Percentiles rank a stretch among this genome's conserved stretches.
These are phyloP conservation scores for Lucilia sericata DNA, from an alignment of 1,140 invertebrate species.

Conservation along the genomic window DNA sequence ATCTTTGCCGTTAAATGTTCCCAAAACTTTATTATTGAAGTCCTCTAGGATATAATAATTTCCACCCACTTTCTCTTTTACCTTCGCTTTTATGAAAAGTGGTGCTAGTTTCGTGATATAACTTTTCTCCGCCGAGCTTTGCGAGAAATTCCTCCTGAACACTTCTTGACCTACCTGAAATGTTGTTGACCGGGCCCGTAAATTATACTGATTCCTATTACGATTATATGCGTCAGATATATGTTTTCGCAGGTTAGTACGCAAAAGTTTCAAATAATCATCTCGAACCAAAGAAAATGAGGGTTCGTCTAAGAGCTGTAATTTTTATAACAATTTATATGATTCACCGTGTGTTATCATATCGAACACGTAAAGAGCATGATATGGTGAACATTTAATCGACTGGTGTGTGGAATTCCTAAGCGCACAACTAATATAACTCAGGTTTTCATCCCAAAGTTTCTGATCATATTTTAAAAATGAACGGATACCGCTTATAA, in stretches of 20 bases:
- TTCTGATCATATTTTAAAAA: slow-evolving; percentile 28
- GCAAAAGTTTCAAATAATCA: neutral
- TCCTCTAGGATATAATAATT: slow-evolving; percentile 35
- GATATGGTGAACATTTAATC: slow-evolving; percentile 37
- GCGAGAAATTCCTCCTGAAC: slow-evolving; percentile 30
- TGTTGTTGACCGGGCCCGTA: neutral
- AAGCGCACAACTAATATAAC: slow-evolving; percentile 38
- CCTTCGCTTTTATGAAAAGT: slow-evolving; percentile 6
- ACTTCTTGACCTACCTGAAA: slow-evolving; percentile 35
- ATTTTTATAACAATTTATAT: slow-evolving; percentile 41
- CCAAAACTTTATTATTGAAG: neutral
- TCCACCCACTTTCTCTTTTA: slow-evolving; percentile 21
- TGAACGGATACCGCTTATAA: slow-evolving; percentile 42
- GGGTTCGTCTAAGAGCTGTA: slow-evolving; percentile 18
- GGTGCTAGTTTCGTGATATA: slow-evolving; percentile 15
- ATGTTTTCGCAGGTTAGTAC: neutral
- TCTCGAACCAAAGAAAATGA: neutral
- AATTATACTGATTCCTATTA: slow-evolving; percentile 18
- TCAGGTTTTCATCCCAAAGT: slow-evolving; percentile 45
- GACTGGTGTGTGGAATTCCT: slow-evolving; percentile 15
- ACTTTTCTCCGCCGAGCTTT: slow-evolving; percentile 12
- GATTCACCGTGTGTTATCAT: slow-evolving; percentile 45
- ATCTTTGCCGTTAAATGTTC: slow-evolving; percentile 37
- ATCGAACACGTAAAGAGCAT: slow-evolving; percentile 39
- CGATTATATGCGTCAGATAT: slow-evolving; percentile 25